Base-by-base conservation (phyloP, 2,888 invertebrate species). In the Ellobium chinense region DNA sequence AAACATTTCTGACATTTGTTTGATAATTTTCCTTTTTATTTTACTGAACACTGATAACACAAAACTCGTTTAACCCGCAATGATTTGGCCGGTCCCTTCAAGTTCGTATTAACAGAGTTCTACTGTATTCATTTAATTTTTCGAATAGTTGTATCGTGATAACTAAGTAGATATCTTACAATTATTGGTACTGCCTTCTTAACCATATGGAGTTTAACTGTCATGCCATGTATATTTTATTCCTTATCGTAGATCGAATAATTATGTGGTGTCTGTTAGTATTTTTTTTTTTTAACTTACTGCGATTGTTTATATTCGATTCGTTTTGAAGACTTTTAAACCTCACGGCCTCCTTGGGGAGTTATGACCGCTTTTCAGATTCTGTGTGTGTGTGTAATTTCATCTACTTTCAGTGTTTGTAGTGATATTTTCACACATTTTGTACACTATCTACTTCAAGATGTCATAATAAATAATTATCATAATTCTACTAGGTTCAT, bases 401-500 rank as follows among this genome's bases (percentile, higher is more conserved):
- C 2, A 74, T 74, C 36, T 37, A 58, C 36, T 74, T 74, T 63
- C 34, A 62, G 62, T 74, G 37, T 62, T 37, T 62, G 62, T 74
- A 74, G 74, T 63, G 63, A 74, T 12, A 63, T 37, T 74, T 72
- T 63, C 74, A 74, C 74, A 62, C 39, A 74, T 74, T 74, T 74
- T 74, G 74, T 74, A 62, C 63, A 74, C 37, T n/a, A 27, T 31
- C 63, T 63, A 37, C 36, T 74, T 62, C 37, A 60, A 74, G 37
- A 62, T 63, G n/a, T 74, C 74, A 74, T 63, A 74, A 74, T 74
- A 74, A 62, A 74, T 74, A 37, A 62, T 74, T 37, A 29, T 37
- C n/a, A 63, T 74, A 63, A 54, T 74, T 74, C 74, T n/a, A n/a
- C n/a, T n/a, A n/a, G n/a, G n/a, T n/a, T n/a, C n/a, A n/a, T n/a